Evolutionary conservation across 2,113 vertebrate species (phyloP).

Genomic region (Cheilinus undulatus): DNA sequence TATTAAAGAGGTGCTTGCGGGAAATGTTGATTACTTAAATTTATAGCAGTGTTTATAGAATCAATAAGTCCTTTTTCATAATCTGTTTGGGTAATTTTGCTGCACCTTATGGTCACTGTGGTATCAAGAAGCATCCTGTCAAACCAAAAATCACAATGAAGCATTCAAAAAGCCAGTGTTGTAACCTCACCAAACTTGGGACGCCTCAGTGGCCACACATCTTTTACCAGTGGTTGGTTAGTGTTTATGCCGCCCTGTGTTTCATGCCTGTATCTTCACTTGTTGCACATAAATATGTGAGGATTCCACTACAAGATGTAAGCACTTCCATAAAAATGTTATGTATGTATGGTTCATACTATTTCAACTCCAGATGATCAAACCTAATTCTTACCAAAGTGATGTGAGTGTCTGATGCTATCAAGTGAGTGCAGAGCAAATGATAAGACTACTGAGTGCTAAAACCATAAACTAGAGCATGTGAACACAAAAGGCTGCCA

Average conservation of each 20-base stretch:
- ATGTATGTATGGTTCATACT: neutral
- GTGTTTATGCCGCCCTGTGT: neutral
- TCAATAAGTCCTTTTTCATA: too few species aligned
- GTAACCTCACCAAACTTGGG: neutral
- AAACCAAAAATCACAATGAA: neutral
- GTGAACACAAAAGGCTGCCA: slow-evolving; percentile 10
- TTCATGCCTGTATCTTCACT: neutral
- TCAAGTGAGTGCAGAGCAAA: neutral
- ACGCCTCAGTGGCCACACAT: slow-evolving; percentile 27
- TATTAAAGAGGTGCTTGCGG: too few species aligned
- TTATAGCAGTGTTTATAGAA: neutral
- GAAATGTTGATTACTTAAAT: too few species aligned
- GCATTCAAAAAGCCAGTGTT: neutral
- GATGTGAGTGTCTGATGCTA: neutral
- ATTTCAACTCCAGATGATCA: neutral
- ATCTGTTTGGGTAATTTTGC: too few species aligned
- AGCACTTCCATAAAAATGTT: neutral
- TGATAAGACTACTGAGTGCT: neutral
- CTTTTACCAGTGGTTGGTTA: neutral
- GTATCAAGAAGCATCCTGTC: neutral
- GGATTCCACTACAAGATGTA: neutral
- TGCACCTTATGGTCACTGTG: neutral
- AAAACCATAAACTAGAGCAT: slow-evolving; percentile 14
- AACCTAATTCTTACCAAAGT: slow-evolving; percentile 23
- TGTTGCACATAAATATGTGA: neutral